These are phyloP conservation scores for Metaphire vulgaris DNA, from an alignment of 1,140 invertebrate genomes.

Conservation along the genomic window DNA sequence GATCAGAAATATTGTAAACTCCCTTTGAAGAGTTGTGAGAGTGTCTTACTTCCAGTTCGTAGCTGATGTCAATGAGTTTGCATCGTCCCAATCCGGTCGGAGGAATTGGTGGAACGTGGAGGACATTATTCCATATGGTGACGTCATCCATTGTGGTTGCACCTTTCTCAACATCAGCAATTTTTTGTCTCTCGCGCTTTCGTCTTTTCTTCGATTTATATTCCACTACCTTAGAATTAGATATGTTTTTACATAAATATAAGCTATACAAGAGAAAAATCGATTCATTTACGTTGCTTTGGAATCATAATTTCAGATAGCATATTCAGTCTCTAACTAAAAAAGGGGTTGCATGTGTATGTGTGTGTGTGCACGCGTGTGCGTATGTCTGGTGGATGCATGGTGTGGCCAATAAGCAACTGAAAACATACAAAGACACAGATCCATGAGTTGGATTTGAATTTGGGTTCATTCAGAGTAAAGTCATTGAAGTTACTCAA, in stretches of 20 bases:
- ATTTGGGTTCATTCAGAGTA: too few species aligned
- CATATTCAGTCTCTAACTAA: not conserved
- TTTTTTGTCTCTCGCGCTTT: conserved; percentile 15
- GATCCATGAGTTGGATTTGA: too few species aligned
- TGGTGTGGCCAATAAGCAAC: not conserved
- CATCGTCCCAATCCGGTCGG: conserved; percentile 25
- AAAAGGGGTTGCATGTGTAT: not conserved
- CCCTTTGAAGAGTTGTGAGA: too few species aligned
- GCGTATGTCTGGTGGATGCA: not conserved
- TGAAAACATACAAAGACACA: too few species aligned
- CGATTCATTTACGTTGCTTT: not conserved
- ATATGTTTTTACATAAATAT: not conserved
- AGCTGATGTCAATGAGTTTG: conserved; percentile 27
- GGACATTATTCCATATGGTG: conserved; percentile 27
- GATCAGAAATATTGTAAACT: not conserved
- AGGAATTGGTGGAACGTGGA: conserved; percentile 24
- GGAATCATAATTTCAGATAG: not conserved
- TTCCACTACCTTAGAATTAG: conserved; percentile 23
- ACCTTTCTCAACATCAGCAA: conserved; percentile 19
- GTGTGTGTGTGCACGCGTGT: not conserved
- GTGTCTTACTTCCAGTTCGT: conserved; percentile 27
- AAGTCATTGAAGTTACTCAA: too few species aligned
- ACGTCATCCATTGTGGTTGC: conserved; percentile 22
- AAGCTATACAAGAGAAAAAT: not conserved
- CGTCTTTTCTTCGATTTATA: conserved; percentile 29